Base-by-base conservation (phyloP, 2,113 vertebrate genomes). In the Xiphophorus hellerii region DNA sequence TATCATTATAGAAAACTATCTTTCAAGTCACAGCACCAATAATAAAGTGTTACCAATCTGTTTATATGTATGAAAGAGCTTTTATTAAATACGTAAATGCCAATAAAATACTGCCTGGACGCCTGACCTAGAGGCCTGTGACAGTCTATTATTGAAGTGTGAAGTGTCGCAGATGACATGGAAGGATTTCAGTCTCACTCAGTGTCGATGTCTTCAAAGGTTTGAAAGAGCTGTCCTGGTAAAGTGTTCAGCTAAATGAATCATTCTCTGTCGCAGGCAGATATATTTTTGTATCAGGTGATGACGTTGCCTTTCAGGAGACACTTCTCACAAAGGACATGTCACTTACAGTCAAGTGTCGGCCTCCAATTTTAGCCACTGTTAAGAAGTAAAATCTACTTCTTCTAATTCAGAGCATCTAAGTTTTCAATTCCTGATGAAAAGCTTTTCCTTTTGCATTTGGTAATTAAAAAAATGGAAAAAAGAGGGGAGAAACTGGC, bases 211-310 rank as follows among this genome's bases (percentile, higher is more conserved):
- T 35, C 48, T 11, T 70, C 12, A 30, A 33, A 30, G 30, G 48
- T 70, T 54, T 25, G 29, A 13, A 22, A 35, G 48, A 69, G 15
- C 11, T 9, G 48, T 69, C 33, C 48, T 25, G 48, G 25, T 35
- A 58, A 31, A 27, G 30, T 35, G 68, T 58, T 70, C 30, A 9
- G 48, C 30, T 70, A 27, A 58, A 70, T 58, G 30, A 70, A 33
- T 33, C 68, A 15, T 48, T 33, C 48, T 58, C 48, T 20, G 29
- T 51, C 22, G 33, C 48, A 33, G 39, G 66, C 39, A 48, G 66
- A 29, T 44, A 2, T 42, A 44, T 30, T 54, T 30, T 15, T 20
- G 39, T 30, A 48, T 28, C 17, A 25, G 9, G 42, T 54, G 42
- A 54, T 54, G 44, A n/a, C 5, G 14, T n/a, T 69, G 9, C 29